Conservation (phyloP, 64 coral and sea anemone genomes). For the Porites lutea region DNA sequence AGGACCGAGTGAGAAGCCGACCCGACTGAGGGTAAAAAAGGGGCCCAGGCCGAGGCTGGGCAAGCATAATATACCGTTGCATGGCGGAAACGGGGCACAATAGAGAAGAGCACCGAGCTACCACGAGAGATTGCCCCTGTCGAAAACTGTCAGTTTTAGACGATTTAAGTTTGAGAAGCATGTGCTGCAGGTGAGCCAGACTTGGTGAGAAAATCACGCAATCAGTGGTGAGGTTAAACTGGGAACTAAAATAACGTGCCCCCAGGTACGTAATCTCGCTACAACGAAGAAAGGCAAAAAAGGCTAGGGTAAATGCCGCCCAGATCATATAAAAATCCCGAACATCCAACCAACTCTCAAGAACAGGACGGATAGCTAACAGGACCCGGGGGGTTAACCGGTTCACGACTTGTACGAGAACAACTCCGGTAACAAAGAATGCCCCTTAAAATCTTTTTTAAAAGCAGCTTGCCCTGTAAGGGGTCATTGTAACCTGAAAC, state of each 20-base stretch:
- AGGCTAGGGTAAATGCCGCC: not conserved
- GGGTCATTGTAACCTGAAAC: not conserved
- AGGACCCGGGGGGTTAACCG: not conserved
- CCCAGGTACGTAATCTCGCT: not conserved
- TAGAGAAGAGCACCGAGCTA: too few species aligned
- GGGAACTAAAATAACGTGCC: not conserved
- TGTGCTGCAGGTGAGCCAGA: not conserved
- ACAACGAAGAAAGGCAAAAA: not conserved
- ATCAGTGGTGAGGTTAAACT: not conserved
- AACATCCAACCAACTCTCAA: not conserved
- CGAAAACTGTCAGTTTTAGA: not conserved
- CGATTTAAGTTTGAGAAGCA: not conserved
- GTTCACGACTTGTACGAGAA: not conserved
- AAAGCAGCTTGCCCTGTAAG: not conserved
- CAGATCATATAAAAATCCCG: slow-evolving; percentile 15
- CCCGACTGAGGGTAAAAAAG: too few species aligned
- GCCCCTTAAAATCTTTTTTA: slow-evolving; percentile 9
- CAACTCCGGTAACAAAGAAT: not conserved
- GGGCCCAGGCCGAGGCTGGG: too few species aligned
- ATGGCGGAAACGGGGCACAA: too few species aligned
- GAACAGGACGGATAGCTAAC: not conserved
- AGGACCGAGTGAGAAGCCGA: too few species aligned
- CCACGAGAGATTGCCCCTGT: too few species aligned
- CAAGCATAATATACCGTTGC: too few species aligned
- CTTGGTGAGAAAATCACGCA: not conserved